Base-by-base conservation (phyloP, 2,888 invertebrate species). In the Apodemia duryi region DNA sequence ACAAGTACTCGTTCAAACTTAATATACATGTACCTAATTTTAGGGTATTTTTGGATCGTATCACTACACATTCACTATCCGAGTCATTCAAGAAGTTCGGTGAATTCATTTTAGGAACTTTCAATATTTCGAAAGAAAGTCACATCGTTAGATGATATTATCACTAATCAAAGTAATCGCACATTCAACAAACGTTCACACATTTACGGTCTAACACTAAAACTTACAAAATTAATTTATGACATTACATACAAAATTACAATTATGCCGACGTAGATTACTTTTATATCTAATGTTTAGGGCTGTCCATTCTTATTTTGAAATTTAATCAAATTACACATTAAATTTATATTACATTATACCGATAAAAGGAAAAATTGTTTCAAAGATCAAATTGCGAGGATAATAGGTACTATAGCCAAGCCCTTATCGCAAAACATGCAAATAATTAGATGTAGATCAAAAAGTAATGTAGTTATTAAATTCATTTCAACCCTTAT, bases 51-150 rank as follows among this genome's bases (percentile, higher is more conserved):
- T 54, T 21, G 28, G 29, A 69, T 68, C 75, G 70, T 63, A 66
- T 66, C 69, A 72, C 73, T 63, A 75, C 75, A 77, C 74, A 67
- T 52, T 77, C 77, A 80, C 77, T 71, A 65, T 79, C 68, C 29
- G 76, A 71, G 60, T 65, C 61, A 63, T 77, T 74, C 63, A 71
- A 72, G 51, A 71, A 67, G 64, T 68, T 73, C 63, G 72, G 71
- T 67, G 82, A 78, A 65, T 73, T 78, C 82, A 85, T 83, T 71
- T 65, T 74, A 62, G 66, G 69, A 71, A 70, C 66, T 63, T 69
- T 68, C 62, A 49, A 49, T n/a, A 49, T 49, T 13, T 49, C n/a
- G 1, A 49, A 11, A n/a, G n/a, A 11, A 49, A 49, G 49, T 63
- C 69, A 66, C 68, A 65, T 66, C 64, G 21, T 69, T 67, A 66